phyloP scores from a whole-genome alignment of 2,797 vertebrate species.

The Gila robusta region DNA sequence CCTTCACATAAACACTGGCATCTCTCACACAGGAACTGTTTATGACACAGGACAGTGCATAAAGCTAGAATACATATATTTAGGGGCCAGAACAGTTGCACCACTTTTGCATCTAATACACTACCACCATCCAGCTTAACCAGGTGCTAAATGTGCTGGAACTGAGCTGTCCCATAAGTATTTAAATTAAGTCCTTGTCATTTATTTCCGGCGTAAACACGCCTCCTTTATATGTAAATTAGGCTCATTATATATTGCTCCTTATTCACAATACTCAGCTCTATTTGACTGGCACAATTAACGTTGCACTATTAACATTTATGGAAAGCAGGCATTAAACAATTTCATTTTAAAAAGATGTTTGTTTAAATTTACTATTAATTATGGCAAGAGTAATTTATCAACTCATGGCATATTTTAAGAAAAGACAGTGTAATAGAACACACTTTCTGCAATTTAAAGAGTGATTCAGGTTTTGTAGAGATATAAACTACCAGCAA shows the following conservation, averaged over 20 bases:
- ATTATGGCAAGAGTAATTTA: background rate
- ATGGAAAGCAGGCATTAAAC: slow-evolving; percentile 27
- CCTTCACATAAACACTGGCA: slow-evolving; percentile 49
- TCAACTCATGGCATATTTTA: background rate
- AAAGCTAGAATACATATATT: slow-evolving; percentile 15
- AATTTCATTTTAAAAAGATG: background rate
- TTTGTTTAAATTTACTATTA: slow-evolving; percentile 14
- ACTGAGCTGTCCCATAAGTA: slow-evolving; percentile 1
- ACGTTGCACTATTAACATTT: background rate
- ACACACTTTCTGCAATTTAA: background rate
- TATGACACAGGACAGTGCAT: slow-evolving; percentile 21
- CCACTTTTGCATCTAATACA: background rate
- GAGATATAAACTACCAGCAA: background rate
- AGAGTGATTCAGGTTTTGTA: background rate
- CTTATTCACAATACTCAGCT: slow-evolving; percentile 19
- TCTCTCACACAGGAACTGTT: slow-evolving; percentile 24
- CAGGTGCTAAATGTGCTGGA: slow-evolving; percentile 24
- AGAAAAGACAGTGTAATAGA: background rate
- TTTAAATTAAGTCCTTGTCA: background rate
- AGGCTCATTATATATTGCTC: slow-evolving; percentile 22
- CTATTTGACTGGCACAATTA: background rate
- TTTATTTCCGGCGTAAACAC: background rate
- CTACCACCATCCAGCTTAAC: background rate
- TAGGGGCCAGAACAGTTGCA: background rate
- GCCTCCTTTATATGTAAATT: slow-evolving; percentile 25